phyloP scores from a whole-genome alignment of 1,140 invertebrate species.

The Anadara kagoshimensis region DNA sequence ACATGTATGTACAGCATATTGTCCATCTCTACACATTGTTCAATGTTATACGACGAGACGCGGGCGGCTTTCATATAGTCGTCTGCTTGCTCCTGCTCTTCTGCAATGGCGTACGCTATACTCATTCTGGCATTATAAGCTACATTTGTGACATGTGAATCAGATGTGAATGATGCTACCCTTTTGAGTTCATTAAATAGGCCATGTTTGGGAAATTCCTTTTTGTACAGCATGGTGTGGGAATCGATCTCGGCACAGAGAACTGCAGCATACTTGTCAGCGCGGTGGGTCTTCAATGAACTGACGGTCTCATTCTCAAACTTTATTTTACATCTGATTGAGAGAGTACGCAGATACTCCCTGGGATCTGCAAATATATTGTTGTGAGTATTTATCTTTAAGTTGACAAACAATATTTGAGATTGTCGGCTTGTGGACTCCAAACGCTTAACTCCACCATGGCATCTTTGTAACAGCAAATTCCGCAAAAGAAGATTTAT shows the following conservation, averaged over 20 bases:
- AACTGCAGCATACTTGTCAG: constrained; percentile 17
- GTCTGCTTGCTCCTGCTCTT: constrained; percentile 4
- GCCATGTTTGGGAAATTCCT: constrained; percentile 4
- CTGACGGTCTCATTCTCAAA: not conserved
- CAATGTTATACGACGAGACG: constrained; percentile 2
- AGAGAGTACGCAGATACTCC: not conserved
- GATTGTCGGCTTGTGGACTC: not conserved
- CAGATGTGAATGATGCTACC: constrained; percentile 9
- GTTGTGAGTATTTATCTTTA: constrained; percentile 10
- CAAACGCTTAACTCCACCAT: not conserved
- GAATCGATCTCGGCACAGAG: constrained; percentile 31
- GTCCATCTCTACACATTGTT: constrained; percentile 13
- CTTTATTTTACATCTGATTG: not conserved
- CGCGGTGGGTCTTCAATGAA: not conserved
- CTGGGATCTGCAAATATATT: not conserved
- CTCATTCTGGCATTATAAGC: constrained; percentile 15
- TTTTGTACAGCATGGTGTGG: constrained; percentile 17
- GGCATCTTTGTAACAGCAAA: too few relatives aligned
- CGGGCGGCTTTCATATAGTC: not conserved
- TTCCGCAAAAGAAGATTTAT: too few relatives aligned
- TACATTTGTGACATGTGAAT: constrained; percentile 15
- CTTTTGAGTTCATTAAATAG: constrained; percentile 9
- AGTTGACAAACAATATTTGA: not conserved
- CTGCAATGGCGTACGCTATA: constrained; percentile 20
- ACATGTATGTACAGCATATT: constrained; percentile 32